A percentile compares a stretch with the other conserved stretches of the same genome.
phyloP scores from a whole-genome alignment of 2,888 invertebrate species.

The Chrysopilus asiliformis region DNA sequence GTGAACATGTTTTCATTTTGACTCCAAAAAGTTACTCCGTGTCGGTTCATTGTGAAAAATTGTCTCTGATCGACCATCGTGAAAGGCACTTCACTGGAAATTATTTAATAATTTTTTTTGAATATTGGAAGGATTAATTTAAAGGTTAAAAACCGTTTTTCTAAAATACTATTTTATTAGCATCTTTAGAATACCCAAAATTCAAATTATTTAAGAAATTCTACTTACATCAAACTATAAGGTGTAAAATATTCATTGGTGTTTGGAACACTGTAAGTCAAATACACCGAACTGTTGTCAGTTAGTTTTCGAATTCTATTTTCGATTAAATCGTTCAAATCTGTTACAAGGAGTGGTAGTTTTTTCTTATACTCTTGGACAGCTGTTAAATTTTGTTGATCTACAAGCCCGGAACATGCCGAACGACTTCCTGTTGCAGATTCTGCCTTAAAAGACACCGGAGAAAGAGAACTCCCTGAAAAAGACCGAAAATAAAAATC shows the following conservation, averaged over 20 bases:
- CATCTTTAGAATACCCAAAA: slow-evolving; percentile 1
- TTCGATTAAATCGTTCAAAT: slow-evolving; percentile 26
- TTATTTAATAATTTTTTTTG: not conserved
- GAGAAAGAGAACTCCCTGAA: too few relatives aligned
- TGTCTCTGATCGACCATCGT: slow-evolving; percentile 53
- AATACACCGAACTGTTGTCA: slow-evolving; percentile 57
- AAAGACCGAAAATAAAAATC: too few relatives aligned
- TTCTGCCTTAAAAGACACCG: too few relatives aligned
- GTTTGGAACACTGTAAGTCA: slow-evolving; percentile 59
- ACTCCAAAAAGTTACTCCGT: slow-evolving; percentile 67
- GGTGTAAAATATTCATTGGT: slow-evolving; percentile 61
- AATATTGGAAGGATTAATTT: slow-evolving; percentile 1
- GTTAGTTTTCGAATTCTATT: slow-evolving; percentile 40
- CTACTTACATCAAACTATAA: slow-evolving; percentile 54
- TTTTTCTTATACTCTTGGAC: not conserved
- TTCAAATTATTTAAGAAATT: not conserved
- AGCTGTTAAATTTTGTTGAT: too few relatives aligned
- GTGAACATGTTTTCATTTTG: slow-evolving; percentile 65
- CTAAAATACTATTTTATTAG: not conserved
- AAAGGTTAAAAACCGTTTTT: too few relatives aligned
- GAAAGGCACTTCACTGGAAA: slow-evolving; percentile 56
- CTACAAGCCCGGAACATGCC: too few relatives aligned
- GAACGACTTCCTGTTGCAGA: too few relatives aligned
- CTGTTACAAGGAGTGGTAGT: slow-evolving; percentile 20
- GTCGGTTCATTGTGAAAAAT: slow-evolving; percentile 67